These are phyloP conservation scores for Tinea semifulvella DNA, from an alignment of 2,888 invertebrate species.

Conservation along the genomic window DNA sequence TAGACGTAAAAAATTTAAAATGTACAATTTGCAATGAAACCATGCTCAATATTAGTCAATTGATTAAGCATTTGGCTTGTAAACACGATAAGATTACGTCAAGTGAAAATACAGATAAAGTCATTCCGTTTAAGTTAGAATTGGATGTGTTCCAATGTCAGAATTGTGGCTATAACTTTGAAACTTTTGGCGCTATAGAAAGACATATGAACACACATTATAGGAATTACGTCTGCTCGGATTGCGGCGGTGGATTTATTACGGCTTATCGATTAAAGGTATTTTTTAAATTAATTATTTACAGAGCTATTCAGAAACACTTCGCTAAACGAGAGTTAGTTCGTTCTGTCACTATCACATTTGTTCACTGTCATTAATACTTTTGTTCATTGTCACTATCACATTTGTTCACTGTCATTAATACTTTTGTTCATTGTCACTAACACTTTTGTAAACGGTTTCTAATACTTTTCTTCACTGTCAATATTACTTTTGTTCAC, in stretches of 20 bases:
- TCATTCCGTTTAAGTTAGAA: constrained; percentile 43
- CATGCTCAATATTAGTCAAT: constrained; percentile 20
- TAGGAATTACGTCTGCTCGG: constrained; percentile 45
- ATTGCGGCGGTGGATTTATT: constrained; percentile 46
- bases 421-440: too few relatives aligned
- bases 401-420: too few relatives aligned
- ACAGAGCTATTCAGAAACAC: too few relatives aligned
- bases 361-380: too few relatives aligned
- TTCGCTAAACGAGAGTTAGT: too few relatives aligned
- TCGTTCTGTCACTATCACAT: too few relatives aligned
- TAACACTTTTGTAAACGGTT: too few relatives aligned
- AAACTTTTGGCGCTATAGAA: constrained; percentile 50
- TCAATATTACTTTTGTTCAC: too few relatives aligned
- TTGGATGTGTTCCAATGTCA: constrained; percentile 38
- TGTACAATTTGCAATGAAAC: constrained; percentile 15
- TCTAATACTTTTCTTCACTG: too few relatives aligned
- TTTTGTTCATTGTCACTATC: too few relatives aligned
- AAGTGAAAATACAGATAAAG: constrained; percentile 31
- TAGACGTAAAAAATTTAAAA: constrained; percentile 16
- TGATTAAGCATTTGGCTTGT: constrained; percentile 15
- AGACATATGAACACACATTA: constrained; percentile 53
- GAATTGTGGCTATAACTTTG: constrained; percentile 40
- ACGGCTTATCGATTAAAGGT: constrained; percentile 36
- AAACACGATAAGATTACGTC: constrained; percentile 15
- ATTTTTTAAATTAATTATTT: too few relatives aligned